phyloP scores from a whole-genome alignment of 2,888 invertebrate species.

The Syrista parreyssii region DNA sequence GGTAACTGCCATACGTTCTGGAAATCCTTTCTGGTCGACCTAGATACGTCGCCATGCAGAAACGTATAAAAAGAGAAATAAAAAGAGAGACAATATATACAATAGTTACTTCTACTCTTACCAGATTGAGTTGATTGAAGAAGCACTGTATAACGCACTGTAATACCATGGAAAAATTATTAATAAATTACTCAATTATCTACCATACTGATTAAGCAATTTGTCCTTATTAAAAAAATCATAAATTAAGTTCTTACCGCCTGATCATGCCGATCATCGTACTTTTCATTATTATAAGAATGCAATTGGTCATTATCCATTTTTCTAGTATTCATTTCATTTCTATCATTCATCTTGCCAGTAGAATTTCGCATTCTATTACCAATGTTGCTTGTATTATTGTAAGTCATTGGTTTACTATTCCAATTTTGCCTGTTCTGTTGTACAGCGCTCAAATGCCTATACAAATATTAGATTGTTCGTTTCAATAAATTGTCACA shows the following conservation, averaged over 20 bases:
- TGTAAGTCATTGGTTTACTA: not conserved
- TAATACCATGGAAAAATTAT: not conserved
- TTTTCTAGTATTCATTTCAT: not conserved
- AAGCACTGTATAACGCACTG: slow-evolving; percentile 77
- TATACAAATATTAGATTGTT: not conserved
- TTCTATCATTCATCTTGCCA: not conserved
- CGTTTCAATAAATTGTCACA: not conserved
- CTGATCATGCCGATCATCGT: slow-evolving; percentile 33
- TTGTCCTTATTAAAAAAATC: not conserved
- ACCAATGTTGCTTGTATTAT: slow-evolving; percentile 17
- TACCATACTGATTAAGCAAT: not conserved
- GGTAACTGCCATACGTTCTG: slow-evolving; percentile 74
- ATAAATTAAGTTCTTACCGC: slow-evolving; percentile 30
- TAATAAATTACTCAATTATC: not conserved
- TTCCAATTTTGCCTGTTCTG: not conserved
- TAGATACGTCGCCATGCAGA: slow-evolving; percentile 54
- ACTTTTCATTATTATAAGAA: not conserved
- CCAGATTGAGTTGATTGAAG: slow-evolving; percentile 77
- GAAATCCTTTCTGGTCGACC: slow-evolving; percentile 74
- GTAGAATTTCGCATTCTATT: slow-evolving; percentile 20
- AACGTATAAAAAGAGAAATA: not conserved
- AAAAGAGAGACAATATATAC: not conserved
- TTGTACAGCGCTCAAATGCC: not conserved
- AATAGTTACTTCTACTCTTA: slow-evolving; percentile 55
- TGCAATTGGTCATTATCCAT: not conserved